These are phyloP conservation scores for Xenentodon cancila DNA, from an alignment of 2,797 vertebrate genomes.

Conservation along the genomic window DNA sequence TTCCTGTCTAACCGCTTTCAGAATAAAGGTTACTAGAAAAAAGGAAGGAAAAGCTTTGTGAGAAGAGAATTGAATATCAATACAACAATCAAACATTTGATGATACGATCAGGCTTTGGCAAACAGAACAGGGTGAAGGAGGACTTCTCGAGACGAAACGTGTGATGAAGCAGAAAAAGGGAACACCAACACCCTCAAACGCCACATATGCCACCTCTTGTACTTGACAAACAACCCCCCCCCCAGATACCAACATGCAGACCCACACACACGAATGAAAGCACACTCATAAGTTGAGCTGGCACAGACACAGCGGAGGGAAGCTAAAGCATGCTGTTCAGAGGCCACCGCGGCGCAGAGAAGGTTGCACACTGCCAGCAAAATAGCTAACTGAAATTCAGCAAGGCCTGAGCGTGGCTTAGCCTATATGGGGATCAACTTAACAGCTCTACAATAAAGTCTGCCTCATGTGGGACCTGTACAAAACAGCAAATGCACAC, in stretches of 20 bases:
- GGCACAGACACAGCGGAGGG: constrained; percentile 48
- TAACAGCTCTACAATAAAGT: constrained; percentile 27
- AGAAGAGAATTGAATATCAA: too few species aligned
- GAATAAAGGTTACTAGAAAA: too few species aligned
- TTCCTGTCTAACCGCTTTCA: too few species aligned
- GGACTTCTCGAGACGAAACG: too few species aligned
- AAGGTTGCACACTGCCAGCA: constrained; percentile 36
- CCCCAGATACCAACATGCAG: constrained; percentile 10
- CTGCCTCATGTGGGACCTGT: constrained; percentile 40
- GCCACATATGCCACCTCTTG: constrained; percentile 29
- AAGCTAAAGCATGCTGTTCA: constrained; percentile 53
- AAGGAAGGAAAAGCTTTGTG: too few species aligned
- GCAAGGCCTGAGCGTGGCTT: constrained; percentile 26
- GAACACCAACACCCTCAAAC: constrained; percentile 17
- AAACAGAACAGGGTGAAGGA: too few species aligned
- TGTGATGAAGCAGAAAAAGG: too few species aligned
- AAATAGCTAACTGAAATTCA: constrained; percentile 48
- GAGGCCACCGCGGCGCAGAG: constrained; percentile 50
- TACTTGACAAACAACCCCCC: constrained; percentile 44
- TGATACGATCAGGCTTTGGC: too few species aligned
- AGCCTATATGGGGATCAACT: constrained; percentile 43
- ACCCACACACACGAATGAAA: constrained; percentile 24
- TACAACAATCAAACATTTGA: too few species aligned
- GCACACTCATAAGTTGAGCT: constrained; percentile 32
- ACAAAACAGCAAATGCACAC: constrained; percentile 4